These are phyloP conservation scores for Xylophagus ater DNA, from an alignment of 2,888 invertebrate species.

Conservation along the genomic window DNA sequence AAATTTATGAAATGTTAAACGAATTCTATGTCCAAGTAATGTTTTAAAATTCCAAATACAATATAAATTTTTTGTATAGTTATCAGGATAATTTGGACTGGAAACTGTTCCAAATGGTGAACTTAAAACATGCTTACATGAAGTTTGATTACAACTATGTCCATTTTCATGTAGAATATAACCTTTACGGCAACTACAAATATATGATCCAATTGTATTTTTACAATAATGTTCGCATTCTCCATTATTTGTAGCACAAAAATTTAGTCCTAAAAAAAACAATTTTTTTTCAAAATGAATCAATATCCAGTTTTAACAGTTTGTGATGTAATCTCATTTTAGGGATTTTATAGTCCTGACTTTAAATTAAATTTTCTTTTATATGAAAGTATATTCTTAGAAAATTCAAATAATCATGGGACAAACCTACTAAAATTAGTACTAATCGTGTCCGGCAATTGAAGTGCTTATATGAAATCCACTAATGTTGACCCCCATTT, in stretches of 20 bases:
- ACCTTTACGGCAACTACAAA: conserved; percentile 91
- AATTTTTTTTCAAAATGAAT: not conserved
- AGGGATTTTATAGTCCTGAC: too few relatives aligned
- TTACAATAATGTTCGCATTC: conserved; percentile 95
- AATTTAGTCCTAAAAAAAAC: conserved; percentile 71
- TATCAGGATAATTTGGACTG: conserved; percentile 84
- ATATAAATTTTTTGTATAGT: conserved; percentile 80
- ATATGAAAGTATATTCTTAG: too few relatives aligned
- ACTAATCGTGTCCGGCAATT: too few relatives aligned
- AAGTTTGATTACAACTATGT: conserved; percentile 94
- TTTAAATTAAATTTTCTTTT: too few relatives aligned
- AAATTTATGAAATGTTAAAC: conserved; percentile 84
- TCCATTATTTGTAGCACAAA: conserved; percentile 90
- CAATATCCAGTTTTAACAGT: not conserved
- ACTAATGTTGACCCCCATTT: too few relatives aligned
- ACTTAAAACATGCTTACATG: conserved; percentile 90
- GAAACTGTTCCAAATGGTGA: conserved; percentile 72
- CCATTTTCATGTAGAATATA: conserved; percentile 90
- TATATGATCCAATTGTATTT: conserved; percentile 86
- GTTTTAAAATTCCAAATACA: conserved; percentile 98
- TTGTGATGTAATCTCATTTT: too few relatives aligned
- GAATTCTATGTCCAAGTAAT: conserved; percentile 91
- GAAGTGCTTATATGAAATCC: too few relatives aligned
- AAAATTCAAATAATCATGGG: too few relatives aligned
- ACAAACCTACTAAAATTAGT: too few relatives aligned